Conservation (phyloP, 2,888 invertebrate species). For the Empis stercorea region DNA sequence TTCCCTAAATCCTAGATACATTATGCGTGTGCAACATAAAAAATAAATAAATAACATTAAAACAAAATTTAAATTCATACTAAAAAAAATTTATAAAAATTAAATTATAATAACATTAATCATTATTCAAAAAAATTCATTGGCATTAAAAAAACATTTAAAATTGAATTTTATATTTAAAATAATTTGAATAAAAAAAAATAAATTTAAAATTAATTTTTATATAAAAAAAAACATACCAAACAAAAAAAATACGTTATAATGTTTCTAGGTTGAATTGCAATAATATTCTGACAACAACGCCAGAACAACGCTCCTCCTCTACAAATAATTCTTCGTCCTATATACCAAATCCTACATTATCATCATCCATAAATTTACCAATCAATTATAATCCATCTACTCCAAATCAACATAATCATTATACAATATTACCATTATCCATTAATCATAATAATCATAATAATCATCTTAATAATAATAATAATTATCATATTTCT, state of each 20-base stretch:
- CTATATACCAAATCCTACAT: constrained; percentile 14
- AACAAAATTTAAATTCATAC: background rate
- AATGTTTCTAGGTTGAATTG: constrained; percentile 39
- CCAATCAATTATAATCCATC: constrained; percentile 13
- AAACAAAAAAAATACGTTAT: constrained; percentile 20
- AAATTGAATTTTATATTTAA: background rate
- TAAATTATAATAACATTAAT: background rate
- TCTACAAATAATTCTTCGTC: constrained; percentile 16
- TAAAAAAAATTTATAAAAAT: too few relatives aligned
- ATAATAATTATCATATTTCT: too few relatives aligned
- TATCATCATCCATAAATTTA: constrained; percentile 26
- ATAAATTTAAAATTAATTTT: background rate
- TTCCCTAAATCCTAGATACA: constrained; percentile 13
- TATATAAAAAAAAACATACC: background rate
- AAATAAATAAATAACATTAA: background rate
- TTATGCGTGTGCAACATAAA: constrained; percentile 14
- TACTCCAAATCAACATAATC: constrained; percentile 17
- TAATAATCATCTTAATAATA: background rate
- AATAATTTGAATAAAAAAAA: background rate
- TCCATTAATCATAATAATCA: background rate
- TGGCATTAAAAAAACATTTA: background rate
- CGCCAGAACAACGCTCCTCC: constrained; percentile 29
- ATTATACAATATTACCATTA: too few relatives aligned
- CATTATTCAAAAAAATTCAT: background rate
- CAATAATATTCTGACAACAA: constrained; percentile 31